A percentile compares a stretch with the other conserved stretches of the same genome.
Evolutionary conservation across 2,888 invertebrate genomes (phyloP).

Genomic region (Pammene fasciana): DNA sequence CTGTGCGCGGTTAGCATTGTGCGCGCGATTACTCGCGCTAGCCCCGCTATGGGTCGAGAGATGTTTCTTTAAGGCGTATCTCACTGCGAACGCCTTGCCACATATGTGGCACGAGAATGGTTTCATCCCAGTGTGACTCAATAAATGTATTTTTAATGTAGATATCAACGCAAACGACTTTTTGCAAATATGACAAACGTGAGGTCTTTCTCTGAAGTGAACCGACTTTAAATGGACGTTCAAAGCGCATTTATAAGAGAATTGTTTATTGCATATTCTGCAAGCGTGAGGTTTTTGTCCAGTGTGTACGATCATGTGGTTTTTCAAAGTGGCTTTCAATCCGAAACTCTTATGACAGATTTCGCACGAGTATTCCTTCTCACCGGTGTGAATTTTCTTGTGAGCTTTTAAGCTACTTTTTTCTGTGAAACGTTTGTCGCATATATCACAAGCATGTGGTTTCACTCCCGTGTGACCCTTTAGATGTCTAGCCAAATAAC

Average conservation of each 20-base stretch:
- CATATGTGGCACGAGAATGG: slow-evolving; percentile 18
- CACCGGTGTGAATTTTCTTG: slow-evolving; percentile 14
- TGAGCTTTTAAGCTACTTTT: slow-evolving; percentile 22
- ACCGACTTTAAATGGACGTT: slow-evolving; percentile 20
- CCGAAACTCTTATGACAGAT: slow-evolving; percentile 18
- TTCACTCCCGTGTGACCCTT: slow-evolving; percentile 16
- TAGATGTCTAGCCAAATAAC: slow-evolving; percentile 20
- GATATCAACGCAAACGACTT: slow-evolving; percentile 19
- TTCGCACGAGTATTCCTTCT: slow-evolving; percentile 12
- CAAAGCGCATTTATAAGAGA: slow-evolving; percentile 24
- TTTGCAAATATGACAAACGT: slow-evolving; percentile 16
- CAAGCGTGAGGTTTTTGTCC: slow-evolving; percentile 14
- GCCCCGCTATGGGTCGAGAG: slow-evolving; percentile 11
- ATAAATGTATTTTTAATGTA: slow-evolving; percentile 14
- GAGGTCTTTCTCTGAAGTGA: slow-evolving; percentile 24
- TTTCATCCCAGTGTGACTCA: slow-evolving; percentile 13
- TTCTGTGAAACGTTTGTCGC: slow-evolving; percentile 21
- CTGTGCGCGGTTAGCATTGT: not conserved
- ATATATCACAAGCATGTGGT: slow-evolving; percentile 19
- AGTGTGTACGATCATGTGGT: slow-evolving; percentile 12
- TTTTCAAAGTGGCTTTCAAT: slow-evolving; percentile 16
- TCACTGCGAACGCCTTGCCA: slow-evolving; percentile 17
- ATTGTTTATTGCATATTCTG: slow-evolving; percentile 19
- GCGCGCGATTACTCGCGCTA: not conserved
- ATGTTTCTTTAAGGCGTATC: slow-evolving; percentile 13